phyloP scores from a whole-genome alignment of 2,797 vertebrate genomes.

The Notolabrus celidotus region DNA sequence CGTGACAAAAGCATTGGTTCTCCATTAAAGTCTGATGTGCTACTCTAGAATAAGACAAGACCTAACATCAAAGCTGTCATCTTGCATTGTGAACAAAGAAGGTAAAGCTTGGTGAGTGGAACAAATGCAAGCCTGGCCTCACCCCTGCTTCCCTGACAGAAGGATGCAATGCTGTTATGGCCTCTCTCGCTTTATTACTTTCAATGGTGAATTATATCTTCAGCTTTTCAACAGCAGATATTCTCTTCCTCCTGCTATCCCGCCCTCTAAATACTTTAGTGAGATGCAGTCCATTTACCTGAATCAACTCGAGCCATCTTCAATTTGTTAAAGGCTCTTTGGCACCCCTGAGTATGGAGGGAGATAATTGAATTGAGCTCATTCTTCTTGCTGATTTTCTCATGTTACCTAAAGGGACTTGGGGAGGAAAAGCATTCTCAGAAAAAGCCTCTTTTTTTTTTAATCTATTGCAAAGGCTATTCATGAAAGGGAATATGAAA shows the following conservation, averaged over 20 bases:
- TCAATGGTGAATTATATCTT: constrained; percentile 58
- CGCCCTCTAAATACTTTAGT: constrained; percentile 53
- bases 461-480: constrained; percentile 61
- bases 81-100: constrained; percentile 54
- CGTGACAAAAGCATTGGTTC: constrained; percentile 61
- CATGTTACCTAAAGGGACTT: constrained; percentile 65
- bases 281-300: constrained; percentile 73
- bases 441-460: constrained; percentile 59
- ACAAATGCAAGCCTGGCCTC: constrained; percentile 41
- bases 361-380: constrained; percentile 78
- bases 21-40: constrained; percentile 54
- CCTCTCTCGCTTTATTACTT: constrained; percentile 46
- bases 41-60: constrained; percentile 44
- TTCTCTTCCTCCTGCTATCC: constrained; percentile 18
- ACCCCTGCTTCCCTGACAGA: constrained; percentile 11
- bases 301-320: constrained; percentile 73
- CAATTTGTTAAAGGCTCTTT: constrained; percentile 75
- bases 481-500: constrained; percentile 65
- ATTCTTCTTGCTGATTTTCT: constrained; percentile 73
- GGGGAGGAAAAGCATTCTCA: constrained; percentile 51
- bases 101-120: constrained; percentile 52
- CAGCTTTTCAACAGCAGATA: constrained; percentile 46
- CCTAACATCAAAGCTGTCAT: constrained; percentile 65
- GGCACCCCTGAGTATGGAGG: constrained; percentile 41
- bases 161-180: constrained; percentile 32